Base-by-base conservation (phyloP, 2,888 invertebrate species). In the Microdon myrmicae region DNA sequence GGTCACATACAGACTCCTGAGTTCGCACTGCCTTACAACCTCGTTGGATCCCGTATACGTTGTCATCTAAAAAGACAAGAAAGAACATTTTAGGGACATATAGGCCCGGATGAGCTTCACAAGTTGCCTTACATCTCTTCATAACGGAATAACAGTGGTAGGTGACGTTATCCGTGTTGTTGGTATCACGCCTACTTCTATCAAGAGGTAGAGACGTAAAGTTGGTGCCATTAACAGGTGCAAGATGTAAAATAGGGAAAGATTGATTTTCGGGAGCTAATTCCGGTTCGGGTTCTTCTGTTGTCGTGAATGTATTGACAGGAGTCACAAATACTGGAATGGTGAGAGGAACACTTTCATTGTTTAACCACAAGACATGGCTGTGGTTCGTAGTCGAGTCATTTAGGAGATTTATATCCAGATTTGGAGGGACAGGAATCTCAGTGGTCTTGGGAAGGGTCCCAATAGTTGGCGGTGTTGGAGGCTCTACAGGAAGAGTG, bases 131-230 rank as follows among this genome's bases (percentile, higher is more conserved):
- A 77, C 77, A 60, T 34, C 37, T 68, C 45, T 71, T 69, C 10
- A 70, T 49, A 31, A 75, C 71, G 14, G 68, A 68, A 43, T 70
- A 78, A 54, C 77, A 77, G 25, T 77, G 74, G 38, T 71, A 77
- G 12, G 71, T 73, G 43, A 68, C 48, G n/a, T 34, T 31, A 10
- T 39, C 67, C 3, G 68, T 53, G 2, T 67, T 19, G 28, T 68
- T 28, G 35, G 55, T 1, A 0, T 64, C 41, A 13, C 72, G 68
- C 16, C 71, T 68, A n/a, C n/a, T n/a, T n/a, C 51, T 69, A 72
- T n/a, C 7, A 7, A 7, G 23, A 7, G 7, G 23, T 23, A 7
- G n/a, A n/a, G n/a, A n/a, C n/a, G 7, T 7, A 23, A 23, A 7
- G n/a, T 23, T 23, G 26, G 51, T 37, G 39, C 64, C 53, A n/a